phyloP scores from a whole-genome alignment of 2,888 invertebrate species.

The Anaspis maculata region DNA sequence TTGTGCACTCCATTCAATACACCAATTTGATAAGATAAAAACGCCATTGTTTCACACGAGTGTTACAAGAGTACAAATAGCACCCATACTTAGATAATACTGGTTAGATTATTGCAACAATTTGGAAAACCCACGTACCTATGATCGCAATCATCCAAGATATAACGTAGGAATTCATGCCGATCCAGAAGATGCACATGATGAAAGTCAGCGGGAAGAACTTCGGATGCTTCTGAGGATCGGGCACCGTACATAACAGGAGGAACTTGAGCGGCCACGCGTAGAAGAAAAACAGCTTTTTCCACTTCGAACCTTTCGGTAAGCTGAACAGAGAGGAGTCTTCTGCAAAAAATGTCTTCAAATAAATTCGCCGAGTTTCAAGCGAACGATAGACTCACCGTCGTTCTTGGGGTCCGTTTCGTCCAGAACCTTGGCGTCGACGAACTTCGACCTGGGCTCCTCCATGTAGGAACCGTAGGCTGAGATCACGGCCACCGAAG shows the following conservation, averaged over 20 bases:
- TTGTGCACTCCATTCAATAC: no score
- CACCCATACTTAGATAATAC: no score
- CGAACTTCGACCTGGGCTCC: constrained; percentile 9
- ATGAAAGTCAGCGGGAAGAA: constrained; percentile 72
- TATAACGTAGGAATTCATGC: constrained; percentile 72
- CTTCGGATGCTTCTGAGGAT: constrained; percentile 51
- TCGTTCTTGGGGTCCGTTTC: no score
- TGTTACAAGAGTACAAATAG: no score
- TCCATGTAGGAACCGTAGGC: constrained; percentile 25
- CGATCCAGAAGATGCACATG: constrained; percentile 84
- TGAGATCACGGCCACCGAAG: constrained; percentile 22
- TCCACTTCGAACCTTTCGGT: constrained; percentile 25
- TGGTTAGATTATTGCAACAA: no score
- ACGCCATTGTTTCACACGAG: no score
- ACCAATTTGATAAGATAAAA: no score
- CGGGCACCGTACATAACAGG: constrained; percentile 62
- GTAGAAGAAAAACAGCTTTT: constrained; percentile 57
- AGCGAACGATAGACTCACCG: no score
- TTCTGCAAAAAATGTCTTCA: constrained; percentile 9
- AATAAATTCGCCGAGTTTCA: no score
- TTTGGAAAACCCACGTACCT: no score
- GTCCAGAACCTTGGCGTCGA: constrained; percentile 5
- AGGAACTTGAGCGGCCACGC: constrained; percentile 64
- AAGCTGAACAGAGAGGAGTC: constrained; percentile 21
- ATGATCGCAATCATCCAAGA: constrained; percentile 89